Percentiles rank a stretch among this genome's conserved stretches.
phyloP scores from a whole-genome alignment of 1,140 invertebrate genomes.

The Macrosteles quadrilineatus region DNA sequence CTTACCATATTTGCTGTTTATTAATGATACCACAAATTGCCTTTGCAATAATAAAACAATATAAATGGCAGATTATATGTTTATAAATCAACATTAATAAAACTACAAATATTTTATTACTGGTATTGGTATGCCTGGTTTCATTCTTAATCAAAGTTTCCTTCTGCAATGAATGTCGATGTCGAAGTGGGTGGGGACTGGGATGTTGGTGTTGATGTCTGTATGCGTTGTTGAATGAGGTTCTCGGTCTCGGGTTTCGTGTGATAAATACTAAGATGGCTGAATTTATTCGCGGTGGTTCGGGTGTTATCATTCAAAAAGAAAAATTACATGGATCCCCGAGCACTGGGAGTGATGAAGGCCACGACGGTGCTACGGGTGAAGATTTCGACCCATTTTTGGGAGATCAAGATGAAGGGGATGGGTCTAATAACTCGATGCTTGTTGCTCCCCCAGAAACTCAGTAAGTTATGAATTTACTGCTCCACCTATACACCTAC shows the following conservation, averaged over 20 bases:
- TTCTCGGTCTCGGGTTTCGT: not conserved
- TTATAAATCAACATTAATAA: no score
- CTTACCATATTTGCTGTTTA: no score
- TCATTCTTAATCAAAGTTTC: not conserved
- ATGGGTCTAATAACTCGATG: constrained; percentile 64
- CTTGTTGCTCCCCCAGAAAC: constrained; percentile 60
- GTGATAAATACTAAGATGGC: constrained; percentile 50
- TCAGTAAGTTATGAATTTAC: constrained; percentile 54
- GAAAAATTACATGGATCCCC: constrained; percentile 67
- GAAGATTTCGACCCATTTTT: constrained; percentile 74
- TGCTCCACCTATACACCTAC: no score
- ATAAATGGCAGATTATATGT: no score
- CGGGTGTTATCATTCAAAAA: constrained; percentile 55
- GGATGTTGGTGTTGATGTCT: constrained; percentile 1
- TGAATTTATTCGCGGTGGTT: constrained; percentile 59
- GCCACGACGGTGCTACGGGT: constrained; percentile 62
- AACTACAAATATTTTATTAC: no score
- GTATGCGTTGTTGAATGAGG: no score
- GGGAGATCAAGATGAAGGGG: constrained; percentile 69
- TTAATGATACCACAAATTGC: no score
- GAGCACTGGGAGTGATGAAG: constrained; percentile 81
- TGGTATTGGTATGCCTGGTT: not conserved
- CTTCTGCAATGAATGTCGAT: constrained; percentile 9
- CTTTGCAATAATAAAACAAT: no score
- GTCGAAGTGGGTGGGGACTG: not conserved